Base-by-base conservation (phyloP, 2,113 vertebrate genomes). In the Neotoma lepida region DNA sequence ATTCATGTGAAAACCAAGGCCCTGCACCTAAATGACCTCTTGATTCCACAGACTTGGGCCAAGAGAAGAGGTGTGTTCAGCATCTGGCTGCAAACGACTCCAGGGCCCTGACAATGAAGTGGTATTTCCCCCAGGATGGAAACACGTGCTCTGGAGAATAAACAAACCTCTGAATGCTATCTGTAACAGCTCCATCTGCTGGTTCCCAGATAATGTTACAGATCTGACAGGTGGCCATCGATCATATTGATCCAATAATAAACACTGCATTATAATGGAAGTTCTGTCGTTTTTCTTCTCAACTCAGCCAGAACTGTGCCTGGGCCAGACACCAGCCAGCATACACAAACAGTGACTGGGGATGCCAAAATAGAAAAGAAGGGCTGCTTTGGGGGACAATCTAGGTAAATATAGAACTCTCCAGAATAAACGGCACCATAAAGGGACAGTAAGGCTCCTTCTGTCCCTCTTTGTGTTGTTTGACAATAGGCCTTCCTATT, bases 171-270 rank as follows among this genome's bases (percentile, higher is more conserved):
- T 97, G 97, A 97, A 97, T 97, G 96, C 96, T 97, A 97, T 97
- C 97, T 97, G 96, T 93, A 86, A 97, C 94, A 97, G 97, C 97
- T 97, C 97, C 97, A 97, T 97, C 97, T 97, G 97, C 97, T 97
- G 97, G 97, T 97, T 97, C 97, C 96, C 96, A 97, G 96, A 97
- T 97, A 97, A 97, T 96, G 97, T 96, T 97, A 97, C 97, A 97
- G 73, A 97, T 97, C 96, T 97, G 97, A 97, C 97, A 97, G 97
- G 95, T 97, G 97, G 96, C 81, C 97, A 96, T 97, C 94, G 95
- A 97, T 97, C 96, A 96, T 90, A 97, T 97, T 96, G 97, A 97
- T 96, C 96, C 97, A 97, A 95, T 95, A 96, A 97, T 97, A 97
- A 97, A 97, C 96, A 97, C 68, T 80, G 92, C 90, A 87, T 94